Conservation (phyloP, 2,797 vertebrate genomes). For the Perodicticus potto region DNA sequence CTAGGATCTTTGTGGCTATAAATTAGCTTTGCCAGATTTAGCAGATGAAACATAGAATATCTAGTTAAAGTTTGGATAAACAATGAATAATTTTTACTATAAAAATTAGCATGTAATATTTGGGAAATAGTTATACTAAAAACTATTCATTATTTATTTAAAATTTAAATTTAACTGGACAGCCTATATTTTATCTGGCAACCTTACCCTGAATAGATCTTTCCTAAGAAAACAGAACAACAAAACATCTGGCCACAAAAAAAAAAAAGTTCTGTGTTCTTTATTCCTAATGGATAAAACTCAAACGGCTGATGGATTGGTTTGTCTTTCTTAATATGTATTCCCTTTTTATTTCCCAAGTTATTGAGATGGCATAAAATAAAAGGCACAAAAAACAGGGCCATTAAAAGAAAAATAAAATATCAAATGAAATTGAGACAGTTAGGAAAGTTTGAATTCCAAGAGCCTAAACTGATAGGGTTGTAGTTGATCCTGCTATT, state of each 20-base stretch:
- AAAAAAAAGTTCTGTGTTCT: neutral
- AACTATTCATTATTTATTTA: slow-evolving; percentile 44
- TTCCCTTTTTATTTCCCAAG: slow-evolving; percentile 1
- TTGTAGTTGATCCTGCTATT: neutral
- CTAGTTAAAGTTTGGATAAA: slow-evolving; percentile 52
- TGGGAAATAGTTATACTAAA: slow-evolving; percentile 22
- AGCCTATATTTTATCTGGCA: neutral
- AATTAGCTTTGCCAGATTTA: slow-evolving; percentile 1
- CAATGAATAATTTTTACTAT: slow-evolving; percentile 37
- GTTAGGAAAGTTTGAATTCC: neutral
- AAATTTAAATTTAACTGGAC: neutral
- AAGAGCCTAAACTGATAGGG: neutral
- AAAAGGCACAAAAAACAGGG: slow-evolving; percentile 9
- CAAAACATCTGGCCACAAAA: slow-evolving; percentile 16
- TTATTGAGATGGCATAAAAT: neutral
- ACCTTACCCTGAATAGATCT: neutral
- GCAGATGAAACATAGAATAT: neutral
- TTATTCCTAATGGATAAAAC: slow-evolving; percentile 3
- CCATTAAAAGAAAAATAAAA: slow-evolving; percentile 24
- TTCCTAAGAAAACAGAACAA: neutral
- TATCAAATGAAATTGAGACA: slow-evolving; percentile 30
- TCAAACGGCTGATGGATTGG: neutral
- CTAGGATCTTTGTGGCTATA: neutral
- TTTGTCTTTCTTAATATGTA: slow-evolving; percentile 13
- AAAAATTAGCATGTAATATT: slow-evolving; percentile 46